Conservation (phyloP, 2,888 invertebrate species). For the Hirtodrosophila cameraria region DNA sequence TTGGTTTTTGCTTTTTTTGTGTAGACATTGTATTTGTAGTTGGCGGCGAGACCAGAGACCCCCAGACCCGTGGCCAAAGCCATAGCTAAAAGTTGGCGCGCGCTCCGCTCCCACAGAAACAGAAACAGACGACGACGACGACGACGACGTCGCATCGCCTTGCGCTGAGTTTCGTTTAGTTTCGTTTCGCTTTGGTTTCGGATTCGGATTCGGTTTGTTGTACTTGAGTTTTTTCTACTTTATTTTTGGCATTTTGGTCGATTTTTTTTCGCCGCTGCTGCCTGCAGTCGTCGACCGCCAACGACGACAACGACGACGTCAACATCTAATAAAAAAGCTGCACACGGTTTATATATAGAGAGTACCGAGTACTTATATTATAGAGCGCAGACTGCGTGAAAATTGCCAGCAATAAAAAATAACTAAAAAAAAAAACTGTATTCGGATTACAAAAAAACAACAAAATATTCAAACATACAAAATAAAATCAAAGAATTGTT, state of each 20-base stretch:
- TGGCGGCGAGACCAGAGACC: slow-evolving; percentile 66
- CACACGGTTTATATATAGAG: slow-evolving; percentile 49
- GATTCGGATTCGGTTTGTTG: slow-evolving; percentile 63
- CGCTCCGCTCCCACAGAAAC: slow-evolving; percentile 58
- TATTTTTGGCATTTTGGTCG: slow-evolving; percentile 76
- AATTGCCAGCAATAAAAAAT: slow-evolving; percentile 46
- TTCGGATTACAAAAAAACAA: slow-evolving; percentile 30
- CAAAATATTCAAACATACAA: slow-evolving; percentile 17
- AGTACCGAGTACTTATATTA: slow-evolving; percentile 43
- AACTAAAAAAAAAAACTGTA: slow-evolving; percentile 36
- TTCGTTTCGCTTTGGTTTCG: slow-evolving; percentile 56
- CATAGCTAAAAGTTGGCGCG: slow-evolving; percentile 70
- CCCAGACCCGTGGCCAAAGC: slow-evolving; percentile 61
- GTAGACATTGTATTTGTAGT: slow-evolving; percentile 64
- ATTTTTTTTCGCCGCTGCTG: slow-evolving; percentile 63
- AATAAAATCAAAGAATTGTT: slow-evolving; percentile 11
- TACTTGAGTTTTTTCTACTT: slow-evolving; percentile 51
- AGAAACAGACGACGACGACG: slow-evolving; percentile 22
- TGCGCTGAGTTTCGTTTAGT: slow-evolving; percentile 58
- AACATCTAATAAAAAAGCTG: slow-evolving; percentile 72
- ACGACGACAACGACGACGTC: slow-evolving; percentile 58
- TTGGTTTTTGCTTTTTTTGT: slow-evolving; percentile 37
- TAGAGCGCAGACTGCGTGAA: slow-evolving; percentile 49
- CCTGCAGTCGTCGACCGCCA: slow-evolving; percentile 62
- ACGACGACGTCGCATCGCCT: slow-evolving; percentile 37